Base-by-base conservation (phyloP, 2,888 invertebrate genomes). In the Spisula solida region DNA sequence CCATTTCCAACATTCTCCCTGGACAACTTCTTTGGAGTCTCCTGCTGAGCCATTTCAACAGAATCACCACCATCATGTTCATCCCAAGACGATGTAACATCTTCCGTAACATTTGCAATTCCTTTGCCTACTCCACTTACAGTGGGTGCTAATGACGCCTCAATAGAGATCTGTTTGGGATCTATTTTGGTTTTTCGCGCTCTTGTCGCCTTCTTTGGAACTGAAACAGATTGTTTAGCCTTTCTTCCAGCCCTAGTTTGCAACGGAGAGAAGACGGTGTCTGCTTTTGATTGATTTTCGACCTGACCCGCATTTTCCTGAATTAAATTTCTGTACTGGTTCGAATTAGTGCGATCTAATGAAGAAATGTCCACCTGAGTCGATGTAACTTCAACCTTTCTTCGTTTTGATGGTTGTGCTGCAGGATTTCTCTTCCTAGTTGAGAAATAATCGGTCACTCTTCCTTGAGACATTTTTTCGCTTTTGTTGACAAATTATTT, bases 381-480 rank as follows among this genome's bases (percentile, higher is more conserved):
- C 47, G 92, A 31, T 20, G 81, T 88, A 41, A 93, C 88, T 87
- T 94, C 94, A 55, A 95, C 84, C 87, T 95, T 95, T 66, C 95
- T 93, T 75, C 95, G 88, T 88, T 96, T 96, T 8, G 95, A 95
- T 86, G 95, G 94, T 66, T 95, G 94, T 0, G 91, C 41, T 70
- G 90, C 91, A 6, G 90, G 83, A 56, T 87, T 93, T 82, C 93
- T 91, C 92, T 96, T 96, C 84, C 93, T 94, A 8, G 93, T 88
- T n/a, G 93, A 88, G 87, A 95, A 96, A 91, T 91, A 96, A 34
- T 95, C 95, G 18, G 94, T 96, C 25, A 96, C 94, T 91, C 89
- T 93, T 25, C 94, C 92, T 91, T 96, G 95, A 91, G 96, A 94
- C 95, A 96, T 96, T 81, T 25, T 81, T 47, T 18, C 18, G 1